Base-by-base conservation (phyloP, 2,888 invertebrate genomes). In the Eristalis tenax region DNA sequence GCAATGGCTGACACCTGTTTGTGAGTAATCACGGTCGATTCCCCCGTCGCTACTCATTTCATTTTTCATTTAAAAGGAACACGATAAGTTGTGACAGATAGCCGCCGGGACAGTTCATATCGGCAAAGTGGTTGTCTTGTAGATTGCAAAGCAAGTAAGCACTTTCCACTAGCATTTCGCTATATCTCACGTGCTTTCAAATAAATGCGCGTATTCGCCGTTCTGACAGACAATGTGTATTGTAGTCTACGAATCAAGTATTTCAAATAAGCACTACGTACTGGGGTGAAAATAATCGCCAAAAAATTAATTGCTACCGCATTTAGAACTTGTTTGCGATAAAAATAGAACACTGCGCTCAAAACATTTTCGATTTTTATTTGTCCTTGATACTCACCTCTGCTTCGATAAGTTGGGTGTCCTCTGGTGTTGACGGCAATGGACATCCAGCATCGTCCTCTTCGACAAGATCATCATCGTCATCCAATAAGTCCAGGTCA, bases 391-490 rank as follows among this genome's bases (percentile, higher is more conserved):
- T 83, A 90, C 90, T 91, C 90, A 94, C 95, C 94, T 97, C 97
- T 71, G 96, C 96, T 91, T 97, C 97, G 89, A 97, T 94, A 40
- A 97, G 94, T 91, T 96, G 96, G 90, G 97, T 96, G 91, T 97
- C 97, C 92, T 97, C 97, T 1, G 97, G 97, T 10, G 97, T 97
- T 23, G 97, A 97, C 4, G 97, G 97, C 89, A 97, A 92, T 3
- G 97, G 97, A 91, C 97, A 97, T 43, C 97, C 97, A 86, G 96
- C 95, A 89, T 96, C 97, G 91, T 97, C 97, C 90, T 97, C 97
- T 90, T 92, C 92, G 32, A 91, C 92, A 50, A 93, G 90, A 79
- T 91, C 93, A 79, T 92, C 91, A 59, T 92, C 92, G 59, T 92
- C 92, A 64, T 91, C 93, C 1, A 92, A 89, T 68, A 93, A 89